Evolutionary conservation across 2,113 vertebrate species (phyloP), one percentile per base, ranked within the genome.

Genomic region (Potamarius usumacintae): DNA sequence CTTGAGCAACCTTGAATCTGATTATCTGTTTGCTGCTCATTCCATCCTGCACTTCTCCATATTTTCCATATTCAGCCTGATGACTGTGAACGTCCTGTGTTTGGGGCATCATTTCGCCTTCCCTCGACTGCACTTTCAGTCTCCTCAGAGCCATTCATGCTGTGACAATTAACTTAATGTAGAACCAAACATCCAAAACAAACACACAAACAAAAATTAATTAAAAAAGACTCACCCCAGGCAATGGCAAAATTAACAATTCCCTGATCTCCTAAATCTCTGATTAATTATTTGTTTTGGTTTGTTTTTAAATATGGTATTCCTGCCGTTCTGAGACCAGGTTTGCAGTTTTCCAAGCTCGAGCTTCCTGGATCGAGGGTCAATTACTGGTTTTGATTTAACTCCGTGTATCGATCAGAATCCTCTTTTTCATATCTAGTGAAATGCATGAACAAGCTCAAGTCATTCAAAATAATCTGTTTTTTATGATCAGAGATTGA

Each of bases 101-200:
- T 82, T 63, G 25, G 69, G 67, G 25, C 53, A 25, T 27, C 63
- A 71, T 42, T 53, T 58, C 69, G 7, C 60, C 55, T 82, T 78
- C 55, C 69, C 42, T 30, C 0, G 65, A 62, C 71, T 79, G 69
- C 62, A 84, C 65, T 84, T 89, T 82, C 83, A 67, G 78, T 86
- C 81, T 57, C 60, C 77, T 81, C 87, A 58, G 57, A 89, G 83
- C 50, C 65, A 76, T 89, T 88, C 84, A 80, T 42, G 30, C 52
- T 34, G 48, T 83, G 34, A 81, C 84, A 85, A 87, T 82, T 85
- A 63, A 86, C 81, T 88, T 90, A 79, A 58, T 77, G 34, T 67
- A 27, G 57, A 80, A 71, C 25, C 63, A 79, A 62, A 53, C 57
- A 42, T 42, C 57, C 18, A 3, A 20, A 87, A 53, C 85, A 74